A percentile compares a stretch with the other conserved stretches of the same genome.
phyloP scores from a whole-genome alignment of 2,888 invertebrate genomes.

The Nezara viridula region DNA sequence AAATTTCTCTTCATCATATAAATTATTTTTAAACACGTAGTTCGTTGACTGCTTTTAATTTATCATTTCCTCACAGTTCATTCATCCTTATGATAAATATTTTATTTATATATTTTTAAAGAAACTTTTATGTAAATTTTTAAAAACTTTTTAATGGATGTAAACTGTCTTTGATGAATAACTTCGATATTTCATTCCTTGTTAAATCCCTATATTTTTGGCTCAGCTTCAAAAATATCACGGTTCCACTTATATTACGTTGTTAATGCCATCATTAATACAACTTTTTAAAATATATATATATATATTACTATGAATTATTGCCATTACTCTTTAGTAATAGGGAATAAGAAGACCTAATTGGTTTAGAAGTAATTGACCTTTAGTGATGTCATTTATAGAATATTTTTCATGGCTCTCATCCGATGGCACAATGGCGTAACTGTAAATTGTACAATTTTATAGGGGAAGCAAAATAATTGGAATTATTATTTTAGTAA shows the following conservation, averaged over 20 bases:
- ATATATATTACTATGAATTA: not conserved
- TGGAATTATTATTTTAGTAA: no score
- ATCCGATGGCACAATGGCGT: no score
- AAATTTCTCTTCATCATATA: slow-evolving; percentile 3
- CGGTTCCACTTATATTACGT: not conserved
- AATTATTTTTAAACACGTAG: not conserved
- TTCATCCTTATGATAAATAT: not conserved
- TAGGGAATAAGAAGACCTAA: not conserved
- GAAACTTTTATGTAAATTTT: no score
- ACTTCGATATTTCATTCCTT: not conserved
- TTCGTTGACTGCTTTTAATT: not conserved
- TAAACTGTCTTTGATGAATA: not conserved
- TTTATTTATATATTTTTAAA: no score
- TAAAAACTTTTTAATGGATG: no score
- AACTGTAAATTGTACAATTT: no score
- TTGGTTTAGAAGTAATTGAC: not conserved
- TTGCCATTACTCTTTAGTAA: not conserved
- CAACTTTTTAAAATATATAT: no score
- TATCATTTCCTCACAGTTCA: not conserved
- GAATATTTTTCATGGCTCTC: not conserved
- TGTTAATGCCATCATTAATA: not conserved
- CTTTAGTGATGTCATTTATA: not conserved
- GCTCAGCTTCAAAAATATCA: not conserved
- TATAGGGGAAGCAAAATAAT: no score
- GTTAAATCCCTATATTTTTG: not conserved